A percentile compares a stretch with the other conserved stretches of the same genome.
These are phyloP conservation scores for Psophia crepitans DNA, from an alignment of 2,113 vertebrate species.

Conservation along the genomic window DNA sequence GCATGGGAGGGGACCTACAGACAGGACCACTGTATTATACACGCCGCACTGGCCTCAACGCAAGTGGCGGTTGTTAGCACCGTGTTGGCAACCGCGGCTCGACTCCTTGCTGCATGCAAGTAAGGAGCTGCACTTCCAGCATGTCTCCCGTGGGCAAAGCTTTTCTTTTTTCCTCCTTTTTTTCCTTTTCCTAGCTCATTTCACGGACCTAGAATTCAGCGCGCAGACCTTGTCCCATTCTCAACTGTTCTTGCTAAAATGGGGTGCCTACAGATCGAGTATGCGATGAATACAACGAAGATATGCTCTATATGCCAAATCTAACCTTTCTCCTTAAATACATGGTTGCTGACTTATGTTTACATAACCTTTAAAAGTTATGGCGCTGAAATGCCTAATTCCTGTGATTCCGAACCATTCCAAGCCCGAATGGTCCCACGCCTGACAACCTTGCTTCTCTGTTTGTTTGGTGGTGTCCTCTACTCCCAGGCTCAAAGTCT, in stretches of 20 bases:
- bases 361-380: slow-evolving; percentile 45
- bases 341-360: slow-evolving; percentile 36
- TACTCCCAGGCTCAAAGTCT: not conserved
- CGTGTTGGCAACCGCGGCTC: not conserved
- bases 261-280: slow-evolving; percentile 19
- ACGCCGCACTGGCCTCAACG: not conserved
- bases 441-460: not conserved
- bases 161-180: rapidly evolving
- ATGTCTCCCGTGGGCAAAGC: slow-evolving; percentile 13
- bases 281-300: not conserved
- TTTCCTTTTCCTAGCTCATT: not conserved
- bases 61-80: not conserved
- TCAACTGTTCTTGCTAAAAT: not conserved
- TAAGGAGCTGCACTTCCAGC: slow-evolving; percentile 32
- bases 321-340: slow-evolving; percentile 54
- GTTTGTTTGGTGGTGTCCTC: not conserved
- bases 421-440: slow-evolving; percentile 10
- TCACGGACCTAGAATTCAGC: not conserved
- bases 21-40: not conserved
- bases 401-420: slow-evolving; percentile 58
- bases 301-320: slow-evolving; percentile 63
- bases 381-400: not conserved
- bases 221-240: not conserved
- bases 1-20: rapidly evolving
- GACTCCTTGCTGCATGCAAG: not conserved